These are phyloP conservation scores for Lycocerus yunnanus DNA, from an alignment of 2,888 invertebrate genomes.

Conservation along the genomic window DNA sequence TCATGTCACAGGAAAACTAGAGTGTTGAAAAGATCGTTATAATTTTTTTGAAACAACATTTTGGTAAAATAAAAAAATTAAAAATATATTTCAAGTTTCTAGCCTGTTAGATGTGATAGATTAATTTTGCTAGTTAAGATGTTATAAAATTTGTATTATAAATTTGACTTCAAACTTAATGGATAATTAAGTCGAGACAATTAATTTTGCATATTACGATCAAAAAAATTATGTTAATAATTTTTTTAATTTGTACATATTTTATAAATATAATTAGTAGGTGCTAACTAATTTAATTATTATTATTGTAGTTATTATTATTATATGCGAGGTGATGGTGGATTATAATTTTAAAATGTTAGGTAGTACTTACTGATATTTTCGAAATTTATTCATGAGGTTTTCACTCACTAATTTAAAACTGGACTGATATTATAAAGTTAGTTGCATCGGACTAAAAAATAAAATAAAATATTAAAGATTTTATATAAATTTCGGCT, in stretches of 20 bases:
- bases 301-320: not conserved
- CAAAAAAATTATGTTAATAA: not conserved
- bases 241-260: not conserved
- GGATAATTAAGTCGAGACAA: not conserved
- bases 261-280: not conserved
- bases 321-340: too few relatives aligned
- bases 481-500: conserved; percentile 12
- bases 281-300: not conserved
- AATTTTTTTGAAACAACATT: not conserved
- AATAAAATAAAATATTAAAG: not conserved
- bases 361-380: not conserved
- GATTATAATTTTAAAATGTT: too few relatives aligned
- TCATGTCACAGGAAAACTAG: conserved; percentile 8
- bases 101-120: not conserved
- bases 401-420: not conserved
- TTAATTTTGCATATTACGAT: not conserved
- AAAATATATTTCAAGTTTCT: not conserved
- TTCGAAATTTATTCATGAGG: not conserved
- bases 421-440: not conserved
- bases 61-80: not conserved
- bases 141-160: not conserved
- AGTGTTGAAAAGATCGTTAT: not conserved
- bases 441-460: not conserved
- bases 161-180: not conserved
- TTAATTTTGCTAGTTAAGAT: not conserved